Base-by-base conservation (phyloP, 2,113 vertebrate species). In the Gnathonemus echidnorhynchus region DNA sequence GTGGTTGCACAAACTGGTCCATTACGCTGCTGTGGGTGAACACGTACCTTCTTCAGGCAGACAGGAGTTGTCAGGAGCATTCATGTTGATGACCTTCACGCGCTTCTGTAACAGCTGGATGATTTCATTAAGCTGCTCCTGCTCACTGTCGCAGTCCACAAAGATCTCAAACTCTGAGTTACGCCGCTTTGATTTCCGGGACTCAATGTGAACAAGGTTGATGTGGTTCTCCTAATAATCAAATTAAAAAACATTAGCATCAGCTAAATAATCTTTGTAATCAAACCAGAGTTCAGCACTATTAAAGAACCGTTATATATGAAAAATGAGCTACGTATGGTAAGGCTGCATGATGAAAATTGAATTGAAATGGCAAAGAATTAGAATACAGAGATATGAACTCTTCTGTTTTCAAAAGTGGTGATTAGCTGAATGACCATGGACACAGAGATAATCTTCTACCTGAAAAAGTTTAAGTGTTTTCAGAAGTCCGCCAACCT, bases 81-180 rank as follows among this genome's bases (percentile, higher is more conserved):
- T 97, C 95, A 98, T 95, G 87, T 97, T 97, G 0, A 99, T 94
- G 42, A 98, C 46, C 0, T 93, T 98, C 86, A 97, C 97, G 0
- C 99, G 97, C 91, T 97, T 97, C 90, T 95, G 96, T 89, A 99
- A 95, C 88, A 99, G 94, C 53, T 98, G 97, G 93, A 98, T 97
- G 91, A 99, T 96, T 91, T 99, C 97, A 35, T 97, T 97, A 92
- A 99, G 93, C 91, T 99, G 97, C 91, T 99, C 97, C 49, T 97
- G 96, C 94, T 96, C 96, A 92, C 97, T 98, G 95, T 99, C 98
- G 88, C 98, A 99, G 93, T 99, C 98, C 93, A 99, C 96, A 48
- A 98, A 98, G 90, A 99, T 98, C 94, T 99, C 98, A 86, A 99
- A 98, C 93, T 99, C 98, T 0, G 98, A 99, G 95, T 96, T 98